Conservation (phyloP, 2,888 invertebrate genomes). For the Muschampia plurimacula region DNA sequence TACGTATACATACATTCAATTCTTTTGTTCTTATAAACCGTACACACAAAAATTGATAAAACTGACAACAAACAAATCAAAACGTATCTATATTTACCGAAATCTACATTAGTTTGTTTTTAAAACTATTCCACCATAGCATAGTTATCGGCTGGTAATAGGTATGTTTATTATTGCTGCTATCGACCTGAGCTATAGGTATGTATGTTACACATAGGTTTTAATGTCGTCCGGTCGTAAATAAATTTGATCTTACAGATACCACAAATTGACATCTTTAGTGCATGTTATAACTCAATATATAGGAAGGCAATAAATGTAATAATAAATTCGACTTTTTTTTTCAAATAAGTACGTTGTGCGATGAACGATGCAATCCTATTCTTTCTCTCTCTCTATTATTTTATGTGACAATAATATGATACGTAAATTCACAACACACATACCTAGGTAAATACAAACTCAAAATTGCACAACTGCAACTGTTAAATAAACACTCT, state of each 20-base stretch:
- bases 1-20: too few relatives aligned
- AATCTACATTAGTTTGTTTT: background rate
- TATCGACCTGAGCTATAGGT: slow-evolving; percentile 11
- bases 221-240: slow-evolving; percentile 54
- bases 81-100: background rate
- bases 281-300: slow-evolving; percentile 24
- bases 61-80: background rate
- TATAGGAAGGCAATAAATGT: slow-evolving; percentile 2
- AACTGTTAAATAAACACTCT: background rate
- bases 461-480: too few relatives aligned
- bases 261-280: slow-evolving; percentile 47
- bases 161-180: slow-evolving; percentile 24
- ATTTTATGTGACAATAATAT: too few relatives aligned
- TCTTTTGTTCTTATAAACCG: too few relatives aligned
- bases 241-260: slow-evolving; percentile 43
- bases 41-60: background rate
- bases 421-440: too few relatives aligned
- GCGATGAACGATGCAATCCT: background rate
- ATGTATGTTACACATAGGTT: slow-evolving; percentile 35
- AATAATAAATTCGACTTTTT: background rate
- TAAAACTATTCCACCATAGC: background rate
- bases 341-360: background rate
- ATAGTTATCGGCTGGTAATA: slow-evolving; percentile 3
- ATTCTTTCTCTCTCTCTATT: too few relatives aligned
- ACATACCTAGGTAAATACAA: too few relatives aligned